Conservation (phyloP, 2,888 invertebrate genomes). For the Pristionchus entomophagus region DNA sequence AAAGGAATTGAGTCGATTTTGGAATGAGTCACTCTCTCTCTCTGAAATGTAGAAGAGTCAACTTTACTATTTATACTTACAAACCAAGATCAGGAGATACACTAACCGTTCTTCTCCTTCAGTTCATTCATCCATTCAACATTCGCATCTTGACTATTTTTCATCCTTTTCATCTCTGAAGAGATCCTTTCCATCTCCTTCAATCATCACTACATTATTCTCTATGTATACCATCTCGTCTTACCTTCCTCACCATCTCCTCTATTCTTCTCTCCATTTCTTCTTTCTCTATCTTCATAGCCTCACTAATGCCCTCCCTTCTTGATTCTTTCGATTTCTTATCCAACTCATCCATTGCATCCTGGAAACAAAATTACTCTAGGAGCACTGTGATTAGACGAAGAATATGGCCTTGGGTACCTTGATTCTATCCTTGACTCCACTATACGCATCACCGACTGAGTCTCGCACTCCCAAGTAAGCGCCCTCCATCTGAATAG, state of each 20-base stretch:
- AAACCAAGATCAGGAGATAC: neutral
- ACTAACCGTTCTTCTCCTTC: neutral
- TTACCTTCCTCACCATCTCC: neutral
- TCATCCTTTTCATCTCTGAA: neutral
- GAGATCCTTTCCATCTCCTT: conserved; percentile 6
- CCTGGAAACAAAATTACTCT: neutral
- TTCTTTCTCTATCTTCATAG: neutral
- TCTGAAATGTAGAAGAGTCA: neutral
- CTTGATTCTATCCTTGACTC: conserved; percentile 9
- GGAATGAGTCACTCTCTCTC: neutral
- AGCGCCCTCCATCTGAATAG: neutral
- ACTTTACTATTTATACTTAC: neutral
- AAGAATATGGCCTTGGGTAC: neutral
- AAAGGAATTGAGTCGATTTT: neutral
- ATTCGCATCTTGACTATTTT: neutral
- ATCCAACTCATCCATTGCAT: neutral
- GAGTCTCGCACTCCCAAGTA: neutral
- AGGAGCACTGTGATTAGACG: neutral
- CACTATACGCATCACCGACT: conserved; percentile 5
- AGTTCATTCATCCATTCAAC: neutral
- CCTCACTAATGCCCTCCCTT: neutral
- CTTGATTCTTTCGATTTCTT: neutral
- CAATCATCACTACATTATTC: neutral
- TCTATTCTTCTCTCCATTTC: neutral
- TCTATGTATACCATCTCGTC: no score